These are phyloP conservation scores for Lepidochitona cinerea DNA, from an alignment of 2,888 invertebrate genomes.

Conservation along the genomic window DNA sequence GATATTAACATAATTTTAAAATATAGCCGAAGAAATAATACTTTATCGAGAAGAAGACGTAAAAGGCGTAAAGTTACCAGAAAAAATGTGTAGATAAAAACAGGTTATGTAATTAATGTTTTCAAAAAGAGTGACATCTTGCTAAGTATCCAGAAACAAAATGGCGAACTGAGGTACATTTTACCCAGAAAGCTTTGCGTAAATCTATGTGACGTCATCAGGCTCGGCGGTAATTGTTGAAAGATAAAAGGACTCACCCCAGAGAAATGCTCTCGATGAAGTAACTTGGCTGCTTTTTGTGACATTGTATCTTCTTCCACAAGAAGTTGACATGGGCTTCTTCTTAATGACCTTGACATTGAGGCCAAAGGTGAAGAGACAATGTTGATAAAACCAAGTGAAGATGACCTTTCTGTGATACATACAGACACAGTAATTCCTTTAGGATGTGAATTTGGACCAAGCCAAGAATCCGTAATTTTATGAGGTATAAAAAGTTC, in stretches of 20 bases:
- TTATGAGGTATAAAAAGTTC: background rate
- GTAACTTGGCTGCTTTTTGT: slow-evolving; percentile 1
- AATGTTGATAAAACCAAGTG: background rate
- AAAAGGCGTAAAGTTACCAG: too few species aligned
- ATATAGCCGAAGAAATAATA: too few species aligned
- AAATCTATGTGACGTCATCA: too few species aligned
- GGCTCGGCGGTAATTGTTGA: too few species aligned
- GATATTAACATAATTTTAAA: too few species aligned
- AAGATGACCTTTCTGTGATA: background rate
- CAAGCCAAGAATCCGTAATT: background rate
- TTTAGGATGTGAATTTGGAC: background rate
- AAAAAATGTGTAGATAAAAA: too few species aligned
- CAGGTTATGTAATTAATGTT: too few species aligned
- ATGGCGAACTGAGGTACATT: too few species aligned
- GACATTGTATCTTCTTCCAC: slow-evolving; percentile 1
- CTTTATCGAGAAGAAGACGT: too few species aligned
- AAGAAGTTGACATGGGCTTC: background rate
- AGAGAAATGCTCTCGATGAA: background rate
- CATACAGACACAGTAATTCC: background rate
- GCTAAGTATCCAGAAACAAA: too few species aligned
- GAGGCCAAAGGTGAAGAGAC: background rate
- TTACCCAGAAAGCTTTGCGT: too few species aligned
- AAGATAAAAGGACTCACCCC: slow-evolving; percentile 1
- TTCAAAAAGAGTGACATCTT: too few species aligned
- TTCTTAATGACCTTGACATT: background rate